phyloP scores from a whole-genome alignment of 1,140 invertebrate genomes.

The Pogonognathellus flavescens region DNA sequence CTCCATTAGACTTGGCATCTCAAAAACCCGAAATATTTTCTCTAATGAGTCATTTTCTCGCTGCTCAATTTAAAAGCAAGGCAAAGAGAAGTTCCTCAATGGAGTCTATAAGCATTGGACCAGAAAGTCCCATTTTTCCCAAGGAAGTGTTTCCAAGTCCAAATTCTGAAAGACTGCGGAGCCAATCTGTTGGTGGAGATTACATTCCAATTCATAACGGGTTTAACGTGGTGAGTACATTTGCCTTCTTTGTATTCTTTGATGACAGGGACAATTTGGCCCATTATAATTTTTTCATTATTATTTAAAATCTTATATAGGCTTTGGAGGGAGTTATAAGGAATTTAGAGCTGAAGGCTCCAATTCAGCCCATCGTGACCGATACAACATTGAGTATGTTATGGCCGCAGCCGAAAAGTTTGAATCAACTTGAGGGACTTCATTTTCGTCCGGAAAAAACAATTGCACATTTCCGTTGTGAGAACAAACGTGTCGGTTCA shows the following conservation, averaged over 20 bases:
- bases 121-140: slow-evolving; percentile 59
- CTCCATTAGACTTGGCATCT: slow-evolving; percentile 73
- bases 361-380: slow-evolving; percentile 70
- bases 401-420: slow-evolving; percentile 77
- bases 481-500: slow-evolving; percentile 72
- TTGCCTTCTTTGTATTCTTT: too few relatives aligned
- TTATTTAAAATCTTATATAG: too few relatives aligned
- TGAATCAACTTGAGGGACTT: slow-evolving; percentile 73
- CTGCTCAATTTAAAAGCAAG: slow-evolving; percentile 63
- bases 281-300: too few relatives aligned
- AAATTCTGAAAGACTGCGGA: slow-evolving; percentile 32
- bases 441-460: slow-evolving; percentile 70
- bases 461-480: slow-evolving; percentile 72
- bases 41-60: slow-evolving; percentile 68
- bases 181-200: slow-evolving; percentile 48
- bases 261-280: too few relatives aligned
- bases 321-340: slow-evolving; percentile 64
- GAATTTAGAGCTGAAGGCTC: slow-evolving; percentile 65
- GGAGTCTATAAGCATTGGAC: slow-evolving; percentile 61
- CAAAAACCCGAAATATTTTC: slow-evolving; percentile 71
- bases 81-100: slow-evolving; percentile 65
- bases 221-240: slow-evolving; percentile 63
- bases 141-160: slow-evolving; percentile 57
- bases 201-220: slow-evolving; percentile 63
- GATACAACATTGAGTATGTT: slow-evolving; percentile 72